Percentiles rank a stretch among this genome's conserved stretches.
Conservation (phyloP, 1,140 invertebrate species). For the Neodiprion fabricii region DNA sequence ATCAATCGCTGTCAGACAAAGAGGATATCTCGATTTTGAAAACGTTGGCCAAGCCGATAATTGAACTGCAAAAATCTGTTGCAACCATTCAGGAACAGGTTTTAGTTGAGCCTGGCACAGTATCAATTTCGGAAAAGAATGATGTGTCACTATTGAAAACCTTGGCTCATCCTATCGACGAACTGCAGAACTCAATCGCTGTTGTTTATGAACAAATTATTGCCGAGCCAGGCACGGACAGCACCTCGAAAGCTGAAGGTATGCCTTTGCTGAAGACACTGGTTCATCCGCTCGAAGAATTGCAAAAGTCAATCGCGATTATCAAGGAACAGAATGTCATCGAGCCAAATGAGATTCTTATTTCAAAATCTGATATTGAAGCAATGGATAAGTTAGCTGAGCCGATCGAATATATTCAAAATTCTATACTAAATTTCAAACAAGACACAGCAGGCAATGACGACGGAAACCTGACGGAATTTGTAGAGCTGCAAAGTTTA, state of each 20-base stretch:
- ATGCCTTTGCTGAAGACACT: constrained; percentile 57
- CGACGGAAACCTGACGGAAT: neutral
- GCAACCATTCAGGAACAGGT: constrained; percentile 42
- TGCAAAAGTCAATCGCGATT: constrained; percentile 33
- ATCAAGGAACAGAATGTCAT: constrained; percentile 5
- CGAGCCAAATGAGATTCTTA: neutral
- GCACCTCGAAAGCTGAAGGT: constrained; percentile 44
- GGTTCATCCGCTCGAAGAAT: constrained; percentile 60
- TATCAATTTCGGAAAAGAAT: constrained; percentile 13
- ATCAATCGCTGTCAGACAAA: constrained; percentile 11
- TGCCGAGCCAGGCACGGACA: constrained; percentile 24
- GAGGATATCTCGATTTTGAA: constrained; percentile 26
- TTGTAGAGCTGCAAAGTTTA: neutral
- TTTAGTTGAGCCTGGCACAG: constrained; percentile 21
- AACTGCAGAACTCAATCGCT: constrained; percentile 36
- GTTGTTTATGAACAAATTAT: constrained; percentile 35
- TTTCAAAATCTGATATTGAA: neutral
- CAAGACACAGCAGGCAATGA: neutral
- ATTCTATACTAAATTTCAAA: neutral
- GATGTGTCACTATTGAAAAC: constrained; percentile 33
- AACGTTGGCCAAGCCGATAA: constrained; percentile 42
- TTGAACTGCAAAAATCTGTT: constrained; percentile 40
- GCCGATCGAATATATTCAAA: neutral
- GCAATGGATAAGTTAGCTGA: neutral
- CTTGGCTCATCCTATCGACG: constrained; percentile 37